phyloP scores from a whole-genome alignment of 2,797 vertebrate species.

The Phoxinus dragarum region DNA sequence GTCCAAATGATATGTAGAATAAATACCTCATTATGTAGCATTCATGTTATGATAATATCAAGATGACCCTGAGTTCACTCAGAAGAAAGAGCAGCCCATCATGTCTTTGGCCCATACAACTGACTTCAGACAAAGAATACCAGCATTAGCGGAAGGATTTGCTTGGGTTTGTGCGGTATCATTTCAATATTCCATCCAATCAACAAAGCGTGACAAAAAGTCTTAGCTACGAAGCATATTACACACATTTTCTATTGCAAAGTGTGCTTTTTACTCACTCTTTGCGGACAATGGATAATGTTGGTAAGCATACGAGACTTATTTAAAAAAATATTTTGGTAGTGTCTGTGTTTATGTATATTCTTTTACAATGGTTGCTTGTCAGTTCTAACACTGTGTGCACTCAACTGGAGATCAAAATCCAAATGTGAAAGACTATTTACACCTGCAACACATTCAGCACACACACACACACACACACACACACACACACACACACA shows the following conservation, averaged over 20 bases:
- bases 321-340: not conserved
- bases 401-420: not conserved
- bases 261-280: not conserved
- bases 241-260: too few relatives aligned
- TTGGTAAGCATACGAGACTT: not conserved
- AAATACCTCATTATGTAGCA: not conserved
- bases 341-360: not conserved
- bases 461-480: not conserved
- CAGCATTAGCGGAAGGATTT: not conserved
- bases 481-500: too few relatives aligned
- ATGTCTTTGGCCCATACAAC: not conserved
- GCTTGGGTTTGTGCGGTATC: not conserved
- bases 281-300: too few relatives aligned
- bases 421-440: slow-evolving; percentile 67
- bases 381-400: not conserved
- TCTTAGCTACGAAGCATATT: not conserved
- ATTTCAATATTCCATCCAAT: not conserved
- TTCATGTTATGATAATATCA: not conserved
- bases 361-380: not conserved
- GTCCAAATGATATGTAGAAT: not conserved
- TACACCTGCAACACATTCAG: slow-evolving; percentile 10
- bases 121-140: not conserved
- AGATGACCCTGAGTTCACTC: not conserved
- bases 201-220: not conserved
- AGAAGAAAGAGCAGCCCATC: not conserved